Base-by-base conservation (phyloP, 2,888 invertebrate genomes). In the Cephus pulcher region DNA sequence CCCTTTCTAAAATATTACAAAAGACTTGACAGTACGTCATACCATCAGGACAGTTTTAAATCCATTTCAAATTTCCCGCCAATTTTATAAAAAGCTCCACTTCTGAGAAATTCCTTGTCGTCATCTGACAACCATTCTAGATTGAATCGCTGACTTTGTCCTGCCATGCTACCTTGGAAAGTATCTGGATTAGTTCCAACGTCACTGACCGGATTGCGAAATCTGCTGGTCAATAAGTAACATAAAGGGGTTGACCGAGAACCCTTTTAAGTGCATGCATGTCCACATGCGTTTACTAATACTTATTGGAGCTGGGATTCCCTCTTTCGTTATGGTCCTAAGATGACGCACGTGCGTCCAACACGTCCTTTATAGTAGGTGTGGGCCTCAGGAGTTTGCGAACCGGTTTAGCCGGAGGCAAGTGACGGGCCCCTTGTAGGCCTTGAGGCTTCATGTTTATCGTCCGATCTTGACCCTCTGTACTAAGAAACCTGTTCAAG, bases 401-500 rank as follows among this genome's bases (percentile, higher is more conserved):
- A 78, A 76, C 68, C 79, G 76, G 74, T 73, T 68, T 77, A 76
- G 80, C 78, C 76, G 73, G 75, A 76, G 78, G 78, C 80, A 30
- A 78, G 79, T 33, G 78, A 68, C 83, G 75, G 83, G 82, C 80
- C 83, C 76, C 83, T 84, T 71, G 78, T 76, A 78, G 80, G 81
- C 84, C 84, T 84, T 84, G 71, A 12, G 33, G 32, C 32, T 71
- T 71, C 33, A 33, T 33, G 6, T 32, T 33, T 71, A 12, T 33
- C 71, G 32, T 33, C 32, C 71, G 71, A 71, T 71, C 71, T 71
- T 71, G 32, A 71, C 33, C 33, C 71, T 33, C 71, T 32, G 15
- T 71, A 71, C 32, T 15, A 33, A 71, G 71, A 71, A 32, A 33
- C 71, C 32, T 33, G 71, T 71, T 56, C 23, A 56, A 56, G 23